phyloP scores from a whole-genome alignment of 2,888 invertebrate species.

The Zele albiditarsus region DNA sequence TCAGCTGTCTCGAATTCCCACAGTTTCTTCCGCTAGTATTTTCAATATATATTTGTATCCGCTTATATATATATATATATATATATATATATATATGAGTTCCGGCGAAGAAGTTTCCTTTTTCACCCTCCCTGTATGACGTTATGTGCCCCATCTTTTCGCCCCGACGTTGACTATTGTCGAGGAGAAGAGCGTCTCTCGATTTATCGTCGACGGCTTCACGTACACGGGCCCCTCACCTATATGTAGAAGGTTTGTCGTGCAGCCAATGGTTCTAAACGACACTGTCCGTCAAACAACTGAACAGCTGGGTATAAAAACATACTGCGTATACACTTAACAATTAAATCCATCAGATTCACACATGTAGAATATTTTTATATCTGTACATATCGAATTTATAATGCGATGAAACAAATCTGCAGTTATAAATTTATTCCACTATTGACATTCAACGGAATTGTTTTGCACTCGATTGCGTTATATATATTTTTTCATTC shows the following conservation, averaged over 20 bases:
- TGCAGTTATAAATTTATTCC: constrained; percentile 10
- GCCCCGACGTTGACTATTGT: constrained; percentile 33
- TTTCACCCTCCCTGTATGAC: constrained; percentile 48
- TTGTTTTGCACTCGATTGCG: too few species aligned
- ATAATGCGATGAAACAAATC: constrained; percentile 33
- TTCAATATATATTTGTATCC: not conserved
- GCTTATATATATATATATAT: not conserved
- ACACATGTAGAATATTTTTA: not conserved
- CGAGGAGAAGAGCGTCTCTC: constrained; percentile 38
- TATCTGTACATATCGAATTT: not conserved
- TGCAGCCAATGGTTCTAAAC: not conserved
- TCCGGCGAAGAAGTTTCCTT: constrained; percentile 32
- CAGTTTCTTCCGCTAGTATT: constrained; percentile 57
- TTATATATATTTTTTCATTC: too few species aligned
- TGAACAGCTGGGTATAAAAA: not conserved
- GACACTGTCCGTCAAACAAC: constrained; percentile 13
- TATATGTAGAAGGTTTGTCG: constrained; percentile 8
- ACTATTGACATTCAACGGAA: too few species aligned
- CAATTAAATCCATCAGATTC: constrained; percentile 15
- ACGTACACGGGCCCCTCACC: not conserved
- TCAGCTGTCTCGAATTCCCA: constrained; percentile 66
- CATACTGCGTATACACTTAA: not conserved
- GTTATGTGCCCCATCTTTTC: constrained; percentile 38
- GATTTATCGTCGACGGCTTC: constrained; percentile 58
- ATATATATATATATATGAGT: not conserved